These are phyloP conservation scores for Drosophila ambigua DNA, from an alignment of 1,140 invertebrate species.

Conservation along the genomic window DNA sequence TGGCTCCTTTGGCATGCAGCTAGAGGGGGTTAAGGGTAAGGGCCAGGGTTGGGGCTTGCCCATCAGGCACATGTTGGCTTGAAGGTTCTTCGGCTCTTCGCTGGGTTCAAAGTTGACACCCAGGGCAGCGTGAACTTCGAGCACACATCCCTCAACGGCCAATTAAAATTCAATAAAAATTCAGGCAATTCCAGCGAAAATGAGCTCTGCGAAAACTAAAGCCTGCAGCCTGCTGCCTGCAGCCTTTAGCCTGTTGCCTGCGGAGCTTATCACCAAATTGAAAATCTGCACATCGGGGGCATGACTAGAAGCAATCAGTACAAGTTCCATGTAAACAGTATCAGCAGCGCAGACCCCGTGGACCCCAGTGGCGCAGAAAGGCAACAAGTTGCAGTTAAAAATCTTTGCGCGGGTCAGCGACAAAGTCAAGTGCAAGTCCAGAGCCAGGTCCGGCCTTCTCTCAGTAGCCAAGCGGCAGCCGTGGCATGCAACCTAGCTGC, in stretches of 20 bases:
- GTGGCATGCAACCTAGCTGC: constrained; percentile 77
- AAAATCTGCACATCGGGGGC: constrained; percentile 75
- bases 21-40: neutral
- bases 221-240: too few relatives aligned
- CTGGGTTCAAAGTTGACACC: neutral
- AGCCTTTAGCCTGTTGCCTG: too few relatives aligned
- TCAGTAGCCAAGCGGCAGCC: constrained; percentile 44
- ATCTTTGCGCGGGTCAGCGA: constrained; percentile 73
- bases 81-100: too few relatives aligned
- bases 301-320: constrained; percentile 84
- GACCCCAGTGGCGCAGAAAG: constrained; percentile 1
- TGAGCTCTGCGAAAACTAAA: constrained; percentile 22
- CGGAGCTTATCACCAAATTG: constrained; percentile 67
- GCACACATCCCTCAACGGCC: constrained; percentile 28
- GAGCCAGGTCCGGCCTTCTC: neutral
- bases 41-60: neutral
- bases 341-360: constrained; percentile 29
- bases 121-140: neutral
- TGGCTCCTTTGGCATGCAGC: neutral
- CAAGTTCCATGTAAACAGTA: constrained; percentile 83
- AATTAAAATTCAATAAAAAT: constrained; percentile 81
- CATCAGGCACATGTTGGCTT: constrained; percentile 18
- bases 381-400: constrained; percentile 67
- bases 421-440: constrained; percentile 75
- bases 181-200: constrained; percentile 75